These are phyloP conservation scores for Cercopithecus hamlyni DNA, from an alignment of 2,797 vertebrate species.

Conservation along the genomic window DNA sequence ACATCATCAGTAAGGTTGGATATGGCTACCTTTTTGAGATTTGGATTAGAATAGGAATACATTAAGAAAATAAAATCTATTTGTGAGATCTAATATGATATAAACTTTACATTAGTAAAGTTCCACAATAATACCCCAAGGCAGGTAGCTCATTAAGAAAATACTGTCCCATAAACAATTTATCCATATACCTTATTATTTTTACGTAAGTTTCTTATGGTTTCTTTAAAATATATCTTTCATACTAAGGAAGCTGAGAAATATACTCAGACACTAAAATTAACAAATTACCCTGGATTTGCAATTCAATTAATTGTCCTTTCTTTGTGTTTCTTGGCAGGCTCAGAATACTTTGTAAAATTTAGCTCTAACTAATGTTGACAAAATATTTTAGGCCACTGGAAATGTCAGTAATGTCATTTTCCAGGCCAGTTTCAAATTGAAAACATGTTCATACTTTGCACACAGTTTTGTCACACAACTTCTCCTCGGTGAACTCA, in stretches of 20 bases:
- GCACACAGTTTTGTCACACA: not conserved
- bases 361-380: slow-evolving; percentile 17
- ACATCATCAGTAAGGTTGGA: not conserved
- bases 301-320: slow-evolving; percentile 49
- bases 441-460: slow-evolving; percentile 46
- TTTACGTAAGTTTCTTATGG: not conserved
- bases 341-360: not conserved
- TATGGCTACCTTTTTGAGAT: not conserved
- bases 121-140: not conserved
- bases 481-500: not conserved
- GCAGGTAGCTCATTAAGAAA: not conserved
- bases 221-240: not conserved
- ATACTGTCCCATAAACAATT: not conserved
- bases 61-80: not conserved
- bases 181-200: not conserved
- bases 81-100: not conserved
- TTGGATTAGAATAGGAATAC: not conserved
- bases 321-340: slow-evolving; percentile 56
- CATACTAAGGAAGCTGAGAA: slow-evolving; percentile 35
- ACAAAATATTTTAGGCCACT: slow-evolving; percentile 50
- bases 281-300: slow-evolving; percentile 62
- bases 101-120: not conserved
- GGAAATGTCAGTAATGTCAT: slow-evolving; percentile 28
- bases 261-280: slow-evolving; percentile 60
- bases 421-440: slow-evolving; percentile 51